These are phyloP conservation scores for Polyploca ridens DNA, from an alignment of 2,888 invertebrate species.

Conservation along the genomic window DNA sequence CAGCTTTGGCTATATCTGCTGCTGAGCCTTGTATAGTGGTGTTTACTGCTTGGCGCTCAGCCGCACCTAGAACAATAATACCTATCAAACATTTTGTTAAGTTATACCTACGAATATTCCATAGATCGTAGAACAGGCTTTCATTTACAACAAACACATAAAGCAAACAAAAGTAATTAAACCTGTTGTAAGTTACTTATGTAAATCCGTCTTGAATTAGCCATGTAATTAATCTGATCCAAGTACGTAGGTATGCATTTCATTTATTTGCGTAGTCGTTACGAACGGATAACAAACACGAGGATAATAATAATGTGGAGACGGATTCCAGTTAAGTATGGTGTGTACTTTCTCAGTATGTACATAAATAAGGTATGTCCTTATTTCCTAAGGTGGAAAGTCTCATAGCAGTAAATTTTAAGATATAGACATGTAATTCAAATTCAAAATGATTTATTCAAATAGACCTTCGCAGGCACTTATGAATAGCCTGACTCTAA, in stretches of 20 bases:
- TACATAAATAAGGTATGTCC: no score
- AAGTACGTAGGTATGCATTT: not conserved
- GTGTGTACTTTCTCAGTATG: not conserved
- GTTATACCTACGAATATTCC: no score
- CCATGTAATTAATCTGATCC: not conserved
- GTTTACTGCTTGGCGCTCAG: slow-evolving; percentile 98
- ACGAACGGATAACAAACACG: not conserved
- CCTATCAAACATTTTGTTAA: not conserved
- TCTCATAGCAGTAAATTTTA: no score
- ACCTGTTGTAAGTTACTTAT: not conserved
- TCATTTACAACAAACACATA: not conserved
- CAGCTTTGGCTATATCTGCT: slow-evolving; percentile 96
- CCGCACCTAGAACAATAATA: slow-evolving; percentile 85
- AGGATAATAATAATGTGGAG: not conserved
- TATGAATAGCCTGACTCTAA: no score
- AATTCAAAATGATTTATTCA: no score
- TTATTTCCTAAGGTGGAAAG: no score
- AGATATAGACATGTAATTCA: no score
- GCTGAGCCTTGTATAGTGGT: slow-evolving; percentile 98
- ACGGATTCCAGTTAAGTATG: not conserved
- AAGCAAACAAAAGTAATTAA: not conserved
- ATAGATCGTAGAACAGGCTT: no score
- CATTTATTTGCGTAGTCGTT: not conserved
- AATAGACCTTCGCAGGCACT: no score
- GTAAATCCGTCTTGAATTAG: not conserved